Evolutionary conservation across 2,113 vertebrate species (phyloP), one percentile per base, ranked within the genome.

Genomic region (Cricetomys ansorgei): DNA sequence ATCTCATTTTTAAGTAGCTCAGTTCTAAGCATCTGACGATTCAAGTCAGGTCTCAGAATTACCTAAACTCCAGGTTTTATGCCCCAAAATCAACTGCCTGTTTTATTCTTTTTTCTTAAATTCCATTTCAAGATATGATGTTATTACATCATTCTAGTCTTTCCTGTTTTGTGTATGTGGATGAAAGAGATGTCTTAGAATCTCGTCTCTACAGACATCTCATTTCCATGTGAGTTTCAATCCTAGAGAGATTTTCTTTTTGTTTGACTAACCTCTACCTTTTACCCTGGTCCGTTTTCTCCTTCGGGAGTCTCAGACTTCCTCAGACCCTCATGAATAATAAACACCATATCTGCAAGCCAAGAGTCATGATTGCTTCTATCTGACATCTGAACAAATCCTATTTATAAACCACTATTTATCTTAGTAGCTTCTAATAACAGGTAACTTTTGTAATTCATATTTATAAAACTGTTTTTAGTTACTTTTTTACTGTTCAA

Each of bases 21-120:
- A 87, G 45, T 76, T 84, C 27, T 10, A 37, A 19, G 59, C 9
- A 62, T 92, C 29, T 40, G 23, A 21, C 31, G 59, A 79, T 83
- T 40, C 21, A 48, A 48, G 19, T 77, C 31, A 76, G 73, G 1
- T 69, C 2, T 65, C 69, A 55, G 59, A 92, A 69, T 92, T 81
- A 72, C 2, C 25, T 23, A 17, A 83, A 4, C 72, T 9, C 2
- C 5, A 21, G 27, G 31, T 81, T 93, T 91, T 69, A 72, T 65
- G 85, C 17, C 23, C 5, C 87, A 13, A 57, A 64, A 48, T 65
- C 59, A 88, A 53, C 8, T 91, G 15, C 29, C 25, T 77, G 37
- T 57, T 7, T 94, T 95, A n/a, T 88, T 80, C 45, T 84, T 59
- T 31, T 48, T 94, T 21, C 15, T 76, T 91, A 81, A 86, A 75